Conservation (phyloP, 1,140 invertebrate genomes). For the Trichoplusia ni region DNA sequence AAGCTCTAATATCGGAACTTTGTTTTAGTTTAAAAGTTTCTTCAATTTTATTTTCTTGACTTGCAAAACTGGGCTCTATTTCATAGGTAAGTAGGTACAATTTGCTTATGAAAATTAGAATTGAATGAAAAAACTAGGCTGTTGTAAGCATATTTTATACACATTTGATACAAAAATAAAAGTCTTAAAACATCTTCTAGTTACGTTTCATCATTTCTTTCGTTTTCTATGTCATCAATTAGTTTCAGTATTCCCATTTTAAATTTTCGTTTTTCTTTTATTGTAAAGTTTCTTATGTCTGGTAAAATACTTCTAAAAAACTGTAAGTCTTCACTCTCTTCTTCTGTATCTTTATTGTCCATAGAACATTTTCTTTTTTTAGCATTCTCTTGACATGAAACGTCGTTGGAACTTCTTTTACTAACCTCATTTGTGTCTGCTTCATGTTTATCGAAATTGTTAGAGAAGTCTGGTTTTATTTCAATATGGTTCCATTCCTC, state of each 20-base stretch:
- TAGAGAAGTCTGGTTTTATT: conserved; percentile 29
- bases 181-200: neutral
- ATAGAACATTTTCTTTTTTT: conserved; percentile 15
- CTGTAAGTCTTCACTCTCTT: conserved; percentile 44
- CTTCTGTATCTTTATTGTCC: conserved; percentile 25
- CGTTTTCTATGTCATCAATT: conserved; percentile 49
- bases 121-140: too few species aligned
- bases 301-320: conserved; percentile 55
- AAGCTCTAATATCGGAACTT: neutral
- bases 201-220: conserved; percentile 6
- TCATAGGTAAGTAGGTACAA: too few species aligned
- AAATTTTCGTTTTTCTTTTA: conserved; percentile 47
- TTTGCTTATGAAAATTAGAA: too few species aligned
- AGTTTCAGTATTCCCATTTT: conserved; percentile 50
- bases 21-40: neutral
- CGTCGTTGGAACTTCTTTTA: neutral
- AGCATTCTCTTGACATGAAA: neutral
- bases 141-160: neutral
- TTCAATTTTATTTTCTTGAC: neutral
- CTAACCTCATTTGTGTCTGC: neutral
- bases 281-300: conserved; percentile 47
- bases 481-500: conserved; percentile 30
- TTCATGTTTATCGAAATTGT: neutral
- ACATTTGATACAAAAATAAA: neutral
- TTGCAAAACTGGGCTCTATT: neutral